These are phyloP conservation scores for Rhagoletis pomonella DNA, from an alignment of 1,140 invertebrate genomes.

Conservation along the genomic window DNA sequence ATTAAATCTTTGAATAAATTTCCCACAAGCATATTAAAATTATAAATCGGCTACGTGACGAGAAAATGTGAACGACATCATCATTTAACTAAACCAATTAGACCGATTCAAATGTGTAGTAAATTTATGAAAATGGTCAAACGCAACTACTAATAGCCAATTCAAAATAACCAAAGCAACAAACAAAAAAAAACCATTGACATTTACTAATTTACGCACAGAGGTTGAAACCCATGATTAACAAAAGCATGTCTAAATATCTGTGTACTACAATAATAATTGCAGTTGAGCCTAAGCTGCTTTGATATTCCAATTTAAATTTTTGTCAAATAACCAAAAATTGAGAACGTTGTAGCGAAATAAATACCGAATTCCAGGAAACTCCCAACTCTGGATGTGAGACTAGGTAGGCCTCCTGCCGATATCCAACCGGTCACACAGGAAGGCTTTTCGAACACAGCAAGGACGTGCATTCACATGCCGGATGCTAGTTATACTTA, in stretches of 20 bases:
- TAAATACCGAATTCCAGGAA: not conserved
- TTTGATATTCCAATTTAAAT: not conserved
- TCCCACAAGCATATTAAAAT: not conserved
- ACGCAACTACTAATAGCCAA: constrained; percentile 33
- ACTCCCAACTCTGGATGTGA: not conserved
- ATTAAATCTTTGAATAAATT: not conserved
- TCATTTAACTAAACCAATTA: constrained; percentile 37
- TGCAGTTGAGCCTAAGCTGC: not conserved
- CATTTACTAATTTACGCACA: not conserved
- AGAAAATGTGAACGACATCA: not conserved
- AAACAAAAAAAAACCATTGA: not conserved
- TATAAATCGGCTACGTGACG: not conserved
- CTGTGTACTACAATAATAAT: not conserved
- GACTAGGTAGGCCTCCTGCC: not conserved
- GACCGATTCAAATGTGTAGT: not conserved
- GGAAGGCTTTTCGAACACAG: not conserved
- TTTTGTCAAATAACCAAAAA: constrained; percentile 34
- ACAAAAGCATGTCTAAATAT: not conserved
- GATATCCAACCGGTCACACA: not conserved
- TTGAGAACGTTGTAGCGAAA: not conserved
- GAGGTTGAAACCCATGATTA: not conserved
- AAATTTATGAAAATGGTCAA: constrained; percentile 35
- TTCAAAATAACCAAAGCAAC: not conserved
- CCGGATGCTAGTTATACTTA: no score
- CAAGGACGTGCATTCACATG: not conserved